Percentiles rank a stretch among this genome's conserved stretches.
phyloP scores from a whole-genome alignment of 1,140 invertebrate species.

The Heliothis subflexa region DNA sequence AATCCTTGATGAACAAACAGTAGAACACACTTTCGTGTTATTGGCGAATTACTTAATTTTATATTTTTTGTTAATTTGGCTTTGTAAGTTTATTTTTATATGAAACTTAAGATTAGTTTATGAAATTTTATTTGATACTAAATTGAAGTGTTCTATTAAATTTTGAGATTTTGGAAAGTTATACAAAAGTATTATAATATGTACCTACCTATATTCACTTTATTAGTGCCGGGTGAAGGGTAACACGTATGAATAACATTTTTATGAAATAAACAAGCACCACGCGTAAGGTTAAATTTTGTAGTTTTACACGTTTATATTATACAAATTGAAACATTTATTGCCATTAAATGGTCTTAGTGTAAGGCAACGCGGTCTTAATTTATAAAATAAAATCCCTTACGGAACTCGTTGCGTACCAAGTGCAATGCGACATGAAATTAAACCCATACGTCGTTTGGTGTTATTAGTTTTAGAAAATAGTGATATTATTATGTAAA shows the following conservation, averaged over 20 bases:
- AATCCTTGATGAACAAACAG: neutral
- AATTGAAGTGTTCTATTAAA: constrained; percentile 14
- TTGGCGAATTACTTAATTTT: constrained; percentile 34
- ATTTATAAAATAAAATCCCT: constrained; percentile 4
- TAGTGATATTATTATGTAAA: constrained; percentile 45
- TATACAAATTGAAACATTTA: constrained; percentile 12
- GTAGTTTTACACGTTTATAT: constrained; percentile 34
- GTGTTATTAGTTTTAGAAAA: constrained; percentile 36
- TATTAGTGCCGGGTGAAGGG: constrained; percentile 21
- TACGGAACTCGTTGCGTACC: constrained; percentile 39
- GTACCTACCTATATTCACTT: constrained; percentile 4
- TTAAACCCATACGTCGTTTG: constrained; percentile 25
- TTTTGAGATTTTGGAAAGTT: constrained; percentile 18
- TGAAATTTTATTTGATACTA: constrained; percentile 24
- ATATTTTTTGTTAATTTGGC: constrained; percentile 24
- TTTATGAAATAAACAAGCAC: constrained; percentile 8
- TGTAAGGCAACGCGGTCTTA: constrained; percentile 26
- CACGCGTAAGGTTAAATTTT: constrained; percentile 23
- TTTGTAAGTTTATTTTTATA: constrained; percentile 1
- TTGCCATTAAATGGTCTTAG: constrained; percentile 33
- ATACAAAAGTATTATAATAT: constrained; percentile 21
- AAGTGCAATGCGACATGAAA: constrained; percentile 33
- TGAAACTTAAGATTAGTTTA: constrained; percentile 18
- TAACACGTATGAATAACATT: constrained; percentile 22
- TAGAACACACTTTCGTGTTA: neutral